These are phyloP conservation scores for Patella vulgata DNA, from an alignment of 1,140 invertebrate species.

Conservation along the genomic window DNA sequence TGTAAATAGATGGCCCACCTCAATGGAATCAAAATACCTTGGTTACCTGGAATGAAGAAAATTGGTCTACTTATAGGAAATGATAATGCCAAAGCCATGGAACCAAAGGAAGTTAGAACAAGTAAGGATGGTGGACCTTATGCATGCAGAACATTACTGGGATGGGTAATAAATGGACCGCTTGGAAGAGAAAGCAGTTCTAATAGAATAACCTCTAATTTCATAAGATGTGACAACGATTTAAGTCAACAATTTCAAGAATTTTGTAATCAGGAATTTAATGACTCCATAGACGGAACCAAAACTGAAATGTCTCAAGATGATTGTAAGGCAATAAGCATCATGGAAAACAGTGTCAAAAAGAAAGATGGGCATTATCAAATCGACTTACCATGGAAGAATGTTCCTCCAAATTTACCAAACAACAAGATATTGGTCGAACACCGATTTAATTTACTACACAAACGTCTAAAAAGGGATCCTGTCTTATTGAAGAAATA, in stretches of 20 bases:
- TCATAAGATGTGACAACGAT: not conserved
- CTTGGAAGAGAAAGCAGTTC: not conserved
- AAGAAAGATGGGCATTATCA: not conserved
- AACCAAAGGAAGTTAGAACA: slow-evolving; percentile 3
- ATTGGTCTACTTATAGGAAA: slow-evolving; percentile 11
- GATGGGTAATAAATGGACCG: not conserved
- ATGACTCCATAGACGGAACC: not conserved
- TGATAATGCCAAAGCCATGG: not conserved
- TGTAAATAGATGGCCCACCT: slow-evolving; percentile 13
- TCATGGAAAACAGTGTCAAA: not conserved
- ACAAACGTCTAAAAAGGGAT: not conserved
- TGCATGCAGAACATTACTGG: not conserved
- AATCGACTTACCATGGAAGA: slow-evolving; percentile 6
- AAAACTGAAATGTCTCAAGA: not conserved
- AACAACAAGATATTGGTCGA: not conserved
- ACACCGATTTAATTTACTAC: not conserved
- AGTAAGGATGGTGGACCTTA: not conserved
- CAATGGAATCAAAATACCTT: not conserved
- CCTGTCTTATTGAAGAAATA: not conserved
- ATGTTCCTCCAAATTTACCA: not conserved
- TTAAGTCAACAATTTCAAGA: not conserved
- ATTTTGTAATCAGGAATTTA: not conserved
- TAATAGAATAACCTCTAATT: not conserved
- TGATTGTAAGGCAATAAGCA: not conserved
- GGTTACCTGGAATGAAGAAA: not conserved